A percentile compares a stretch with the other conserved stretches of the same genome.
Conservation (phyloP, 37 sponge, comb jelly and placozoan genomes). For the Dysidea cf. avara region DNA sequence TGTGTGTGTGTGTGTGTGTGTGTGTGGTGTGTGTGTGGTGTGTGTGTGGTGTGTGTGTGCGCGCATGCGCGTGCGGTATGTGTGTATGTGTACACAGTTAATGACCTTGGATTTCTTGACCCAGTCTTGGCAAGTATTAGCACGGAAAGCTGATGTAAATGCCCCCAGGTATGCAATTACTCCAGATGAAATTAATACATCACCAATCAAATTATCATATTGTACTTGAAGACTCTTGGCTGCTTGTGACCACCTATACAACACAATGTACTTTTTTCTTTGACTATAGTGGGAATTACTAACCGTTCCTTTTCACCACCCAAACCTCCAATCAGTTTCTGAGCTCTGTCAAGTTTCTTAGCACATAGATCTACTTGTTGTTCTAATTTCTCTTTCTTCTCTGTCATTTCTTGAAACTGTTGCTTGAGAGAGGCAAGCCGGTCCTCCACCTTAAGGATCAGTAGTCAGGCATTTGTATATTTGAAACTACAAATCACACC, state of each 20-base stretch:
- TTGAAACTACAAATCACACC: background rate
- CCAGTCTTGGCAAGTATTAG: slow-evolving; percentile 75
- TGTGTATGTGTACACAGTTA: no score
- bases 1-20: no score
- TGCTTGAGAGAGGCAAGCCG: slow-evolving; percentile 80
- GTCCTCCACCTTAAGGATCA: slow-evolving; percentile 68
- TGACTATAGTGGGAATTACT: background rate
- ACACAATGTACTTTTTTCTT: background rate
- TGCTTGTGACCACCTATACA: slow-evolving; percentile 80
- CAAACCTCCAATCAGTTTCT: slow-evolving; percentile 97
- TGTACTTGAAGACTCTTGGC: slow-evolving; percentile 79
- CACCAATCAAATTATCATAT: slow-evolving; percentile 96
- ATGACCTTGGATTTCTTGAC: slow-evolving; percentile 72
- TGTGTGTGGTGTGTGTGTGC: no score
- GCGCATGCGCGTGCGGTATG: no score
- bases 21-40: no score
- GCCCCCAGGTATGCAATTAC: slow-evolving; percentile 98
- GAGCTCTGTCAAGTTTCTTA: slow-evolving; percentile 96
- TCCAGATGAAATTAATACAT: slow-evolving; percentile 94
- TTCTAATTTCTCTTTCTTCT: slow-evolving; percentile 92
- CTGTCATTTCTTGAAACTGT: slow-evolving; percentile 86
- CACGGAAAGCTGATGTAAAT: slow-evolving; percentile 87
- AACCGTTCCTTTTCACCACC: slow-evolving; percentile 95
- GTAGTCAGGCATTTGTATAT: background rate
- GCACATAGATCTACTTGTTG: slow-evolving; percentile 92